A percentile compares a stretch with the other conserved stretches of the same genome.
phyloP scores from a whole-genome alignment of 2,797 vertebrate species.

The Paratrypauchen microcephalus region DNA sequence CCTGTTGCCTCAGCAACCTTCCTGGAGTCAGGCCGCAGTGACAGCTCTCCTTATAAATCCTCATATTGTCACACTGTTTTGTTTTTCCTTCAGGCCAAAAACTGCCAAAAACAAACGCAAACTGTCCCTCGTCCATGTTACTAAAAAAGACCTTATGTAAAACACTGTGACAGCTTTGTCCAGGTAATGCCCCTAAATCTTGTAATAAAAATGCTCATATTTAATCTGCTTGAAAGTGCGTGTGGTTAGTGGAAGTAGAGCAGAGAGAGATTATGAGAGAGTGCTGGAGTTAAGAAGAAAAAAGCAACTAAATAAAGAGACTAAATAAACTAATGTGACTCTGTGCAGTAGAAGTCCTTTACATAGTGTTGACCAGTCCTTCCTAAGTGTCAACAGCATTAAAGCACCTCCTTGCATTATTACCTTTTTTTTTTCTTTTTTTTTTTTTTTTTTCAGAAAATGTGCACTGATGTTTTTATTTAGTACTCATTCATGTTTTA shows the following conservation, averaged over 20 bases:
- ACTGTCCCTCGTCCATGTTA: conserved; percentile 34
- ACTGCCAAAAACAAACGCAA: conserved; percentile 29
- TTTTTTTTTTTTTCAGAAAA: too few relatives aligned
- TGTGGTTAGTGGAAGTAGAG: conserved; percentile 24
- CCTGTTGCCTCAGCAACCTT: conserved; percentile 43
- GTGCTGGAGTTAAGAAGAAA: conserved; percentile 15
- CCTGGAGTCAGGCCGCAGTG: conserved; percentile 33
- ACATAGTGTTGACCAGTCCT: background rate
- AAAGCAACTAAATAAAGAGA: conserved; percentile 17
- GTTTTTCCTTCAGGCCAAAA: conserved; percentile 16
- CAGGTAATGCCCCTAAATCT: conserved; percentile 21
- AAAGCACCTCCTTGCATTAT: too few relatives aligned
- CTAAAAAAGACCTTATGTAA: conserved; percentile 31
- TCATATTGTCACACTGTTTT: conserved; percentile 42
- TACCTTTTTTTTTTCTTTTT: too few relatives aligned
- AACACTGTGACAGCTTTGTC: conserved; percentile 25
- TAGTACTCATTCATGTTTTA: too few relatives aligned
- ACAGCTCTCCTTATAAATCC: conserved; percentile 40
- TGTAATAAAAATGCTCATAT: conserved; percentile 19
- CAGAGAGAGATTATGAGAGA: conserved; percentile 23
- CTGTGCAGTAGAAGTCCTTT: conserved; percentile 23
- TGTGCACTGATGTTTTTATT: too few relatives aligned
- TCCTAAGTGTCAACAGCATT: too few relatives aligned
- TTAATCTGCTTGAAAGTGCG: conserved; percentile 24
- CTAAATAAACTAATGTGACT: conserved; percentile 36